Evolutionary conservation across 2,888 invertebrate species (phyloP).

Genomic region (Amblyjoppa fuscipennis): DNA sequence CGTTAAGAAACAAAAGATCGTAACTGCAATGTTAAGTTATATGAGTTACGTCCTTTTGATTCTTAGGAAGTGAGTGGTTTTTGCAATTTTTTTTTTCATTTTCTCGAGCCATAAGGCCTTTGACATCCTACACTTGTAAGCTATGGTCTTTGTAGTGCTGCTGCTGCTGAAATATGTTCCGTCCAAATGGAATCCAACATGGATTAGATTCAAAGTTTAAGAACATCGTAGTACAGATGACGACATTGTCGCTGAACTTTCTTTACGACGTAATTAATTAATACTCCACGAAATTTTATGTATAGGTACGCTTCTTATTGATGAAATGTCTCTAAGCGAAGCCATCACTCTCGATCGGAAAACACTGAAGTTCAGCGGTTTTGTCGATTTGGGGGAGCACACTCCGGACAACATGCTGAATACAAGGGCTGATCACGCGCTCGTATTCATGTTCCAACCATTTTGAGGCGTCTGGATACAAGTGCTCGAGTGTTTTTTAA

Average conservation of each 20-base stretch:
- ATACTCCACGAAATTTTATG: neutral
- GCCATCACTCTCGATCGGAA: conserved; percentile 64
- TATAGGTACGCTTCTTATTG: conserved; percentile 65
- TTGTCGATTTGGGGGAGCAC: conserved; percentile 69
- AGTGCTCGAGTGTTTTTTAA: conserved; percentile 73
- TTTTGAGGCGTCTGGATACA: conserved; percentile 73
- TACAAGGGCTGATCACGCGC: conserved; percentile 72
- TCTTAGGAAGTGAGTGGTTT: too few species aligned
- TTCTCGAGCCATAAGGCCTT: too few species aligned
- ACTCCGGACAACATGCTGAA: conserved; percentile 66
- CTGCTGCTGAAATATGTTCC: too few species aligned
- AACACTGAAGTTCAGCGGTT: conserved; percentile 61
- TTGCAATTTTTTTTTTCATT: too few species aligned
- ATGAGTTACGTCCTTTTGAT: too few species aligned
- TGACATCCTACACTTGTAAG: too few species aligned
- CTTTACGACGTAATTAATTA: neutral
- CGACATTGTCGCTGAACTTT: neutral
- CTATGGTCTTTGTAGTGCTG: too few species aligned
- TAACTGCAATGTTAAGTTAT: too few species aligned
- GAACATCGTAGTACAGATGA: too few species aligned
- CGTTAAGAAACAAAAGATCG: too few species aligned
- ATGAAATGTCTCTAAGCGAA: conserved; percentile 71
- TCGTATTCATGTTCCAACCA: conserved; percentile 75
- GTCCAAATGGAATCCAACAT: too few species aligned
- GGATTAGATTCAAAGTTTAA: too few species aligned